Evolutionary conservation across 2,888 invertebrate genomes (phyloP).

Genomic region (Amiota minor): DNA sequence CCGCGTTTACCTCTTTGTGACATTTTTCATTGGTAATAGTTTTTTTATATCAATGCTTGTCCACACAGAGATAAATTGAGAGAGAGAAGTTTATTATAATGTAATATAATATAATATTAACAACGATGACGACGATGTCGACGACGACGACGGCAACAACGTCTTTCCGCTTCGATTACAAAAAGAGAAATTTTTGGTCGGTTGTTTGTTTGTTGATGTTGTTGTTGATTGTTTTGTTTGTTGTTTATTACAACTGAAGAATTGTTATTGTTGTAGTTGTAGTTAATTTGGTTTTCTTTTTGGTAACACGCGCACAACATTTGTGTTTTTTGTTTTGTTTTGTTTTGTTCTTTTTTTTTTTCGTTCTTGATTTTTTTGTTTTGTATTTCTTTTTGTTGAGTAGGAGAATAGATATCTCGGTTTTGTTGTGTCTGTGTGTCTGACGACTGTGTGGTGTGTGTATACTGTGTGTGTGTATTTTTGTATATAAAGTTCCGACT

Average conservation of each 20-base stretch:
- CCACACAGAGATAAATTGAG: constrained; percentile 9
- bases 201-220: too few relatives aligned
- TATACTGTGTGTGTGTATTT: constrained; percentile 2
- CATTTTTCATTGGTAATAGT: constrained; percentile 75
- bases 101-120: neutral
- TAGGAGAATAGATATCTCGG: constrained; percentile 31
- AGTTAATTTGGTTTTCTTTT: constrained; percentile 3
- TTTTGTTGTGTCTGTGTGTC: constrained; percentile 49
- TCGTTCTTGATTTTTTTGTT: constrained; percentile 51
- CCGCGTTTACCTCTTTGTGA: constrained; percentile 86
- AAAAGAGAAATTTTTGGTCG: too few relatives aligned
- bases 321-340: constrained; percentile 8
- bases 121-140: too few relatives aligned
- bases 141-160: too few relatives aligned
- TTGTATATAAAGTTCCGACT: constrained; percentile 15
- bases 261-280: neutral
- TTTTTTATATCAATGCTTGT: constrained; percentile 29
- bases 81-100: constrained; percentile 27
- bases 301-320: constrained; percentile 25
- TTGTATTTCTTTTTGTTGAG: constrained; percentile 34
- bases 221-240: too few relatives aligned
- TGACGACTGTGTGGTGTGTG: neutral
- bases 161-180: too few relatives aligned
- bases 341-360: neutral
- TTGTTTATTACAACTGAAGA: neutral